Evolutionary conservation across 37 sponge, comb jelly and placozoan species (phyloP), one percentile per base, ranked within the genome.

Genomic region (Tethya wilhelma): DNA sequence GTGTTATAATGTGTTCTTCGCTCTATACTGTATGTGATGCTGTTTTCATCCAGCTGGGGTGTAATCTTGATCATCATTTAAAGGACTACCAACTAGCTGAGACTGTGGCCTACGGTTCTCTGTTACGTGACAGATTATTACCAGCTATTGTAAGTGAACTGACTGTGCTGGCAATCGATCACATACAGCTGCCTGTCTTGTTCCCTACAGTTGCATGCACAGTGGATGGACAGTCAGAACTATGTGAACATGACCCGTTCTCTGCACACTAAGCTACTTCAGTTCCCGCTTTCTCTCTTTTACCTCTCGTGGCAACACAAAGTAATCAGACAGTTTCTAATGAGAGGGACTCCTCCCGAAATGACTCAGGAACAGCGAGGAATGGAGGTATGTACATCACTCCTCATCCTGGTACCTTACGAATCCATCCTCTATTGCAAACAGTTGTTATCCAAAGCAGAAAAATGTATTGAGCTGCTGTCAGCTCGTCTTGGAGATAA

Each of bases 151-250:
- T 88, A 42, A 82, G 82, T 45, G 6, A 2, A 1, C 44, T 42
- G 26, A 55, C 36, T 56, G 36, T 29, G 26, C 22, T 17, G 17
- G 17, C 11, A 11, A 49, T 49, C 14, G 17, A 49, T 49, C 11
- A 11, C 11, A n/a, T n/a, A n/a, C n/a, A n/a, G n/a, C n/a, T n/a
- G n/a, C n/a, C n/a, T 49, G 9, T 49, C 53, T 49, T 49, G 53
- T 36, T 31, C 36, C 5, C 29, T 30, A 32, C 29, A 90, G 90
- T 65, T 90, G n/a, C 84, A 84, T 41, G 28, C 44, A n/a, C 75
- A 46, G 6, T 90, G 90, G 90, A 3, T 84, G 55, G 85, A 90
- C 29, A 59, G 49, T 60, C 65, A 90, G 69, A 90, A 90, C 80
- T 90, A 83, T 45, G 12, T 78, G 14, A 69, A 73, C 40, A 28